phyloP scores from a whole-genome alignment of 2,888 invertebrate genomes.

The Luperina nickerlii region DNA sequence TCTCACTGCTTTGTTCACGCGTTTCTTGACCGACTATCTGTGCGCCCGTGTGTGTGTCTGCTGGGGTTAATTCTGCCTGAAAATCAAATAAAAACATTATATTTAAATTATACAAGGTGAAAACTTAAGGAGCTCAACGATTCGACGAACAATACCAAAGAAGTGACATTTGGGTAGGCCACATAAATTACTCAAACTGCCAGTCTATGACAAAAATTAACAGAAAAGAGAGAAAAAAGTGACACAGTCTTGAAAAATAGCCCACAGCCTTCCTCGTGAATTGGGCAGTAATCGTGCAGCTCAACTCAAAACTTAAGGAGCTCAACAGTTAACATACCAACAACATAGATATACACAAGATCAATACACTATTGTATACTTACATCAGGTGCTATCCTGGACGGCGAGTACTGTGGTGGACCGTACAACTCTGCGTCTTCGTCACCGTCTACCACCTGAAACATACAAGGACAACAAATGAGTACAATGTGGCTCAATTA shows the following conservation, averaged over 20 bases:
- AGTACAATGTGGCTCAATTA: neutral
- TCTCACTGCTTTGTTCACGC: neutral
- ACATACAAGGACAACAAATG: constrained; percentile 51
- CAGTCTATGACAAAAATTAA: too few species aligned
- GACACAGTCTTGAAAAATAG: too few species aligned
- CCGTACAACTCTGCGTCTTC: constrained; percentile 96
- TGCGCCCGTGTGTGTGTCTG: constrained; percentile 36
- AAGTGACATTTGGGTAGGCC: too few species aligned
- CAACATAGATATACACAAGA: too few species aligned
- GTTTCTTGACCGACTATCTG: constrained; percentile 21
- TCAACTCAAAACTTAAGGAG: too few species aligned
- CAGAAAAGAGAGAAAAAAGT: too few species aligned
- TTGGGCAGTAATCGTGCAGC: too few species aligned
- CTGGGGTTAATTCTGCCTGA: constrained; percentile 73
- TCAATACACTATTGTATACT: constrained; percentile 53
- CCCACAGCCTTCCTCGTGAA: too few species aligned
- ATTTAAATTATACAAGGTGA: neutral
- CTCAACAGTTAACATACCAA: too few species aligned
- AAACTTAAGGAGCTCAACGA: too few species aligned
- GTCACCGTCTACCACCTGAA: constrained; percentile 96
- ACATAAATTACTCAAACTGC: too few species aligned
- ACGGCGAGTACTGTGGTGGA: constrained; percentile 94
- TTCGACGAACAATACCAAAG: too few species aligned
- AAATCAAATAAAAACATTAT: constrained; percentile 20
- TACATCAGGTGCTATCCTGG: constrained; percentile 82